phyloP scores from a whole-genome alignment of 2,888 invertebrate species.

The Nezara viridula region DNA sequence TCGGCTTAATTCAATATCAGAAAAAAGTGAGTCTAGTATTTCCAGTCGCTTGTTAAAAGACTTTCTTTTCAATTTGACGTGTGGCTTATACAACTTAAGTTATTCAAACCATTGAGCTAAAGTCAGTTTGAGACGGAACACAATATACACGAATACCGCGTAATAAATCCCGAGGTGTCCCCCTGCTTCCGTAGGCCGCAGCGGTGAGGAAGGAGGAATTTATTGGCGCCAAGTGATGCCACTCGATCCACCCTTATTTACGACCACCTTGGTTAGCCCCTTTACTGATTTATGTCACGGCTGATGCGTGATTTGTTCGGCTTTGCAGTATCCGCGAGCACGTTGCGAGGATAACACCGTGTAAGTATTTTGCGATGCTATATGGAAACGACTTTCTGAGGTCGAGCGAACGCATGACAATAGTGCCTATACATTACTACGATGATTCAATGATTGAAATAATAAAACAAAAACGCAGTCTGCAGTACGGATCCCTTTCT shows the following conservation, averaged over 20 bases:
- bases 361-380: background rate
- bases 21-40: too few species aligned
- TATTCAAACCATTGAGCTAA: background rate
- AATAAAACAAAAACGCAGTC: too few species aligned
- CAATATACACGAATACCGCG: background rate
- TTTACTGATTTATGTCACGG: background rate
- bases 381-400: background rate
- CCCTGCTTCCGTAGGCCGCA: background rate
- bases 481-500: too few species aligned
- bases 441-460: too few species aligned
- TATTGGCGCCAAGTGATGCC: background rate
- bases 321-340: background rate
- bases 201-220: slow-evolving; percentile 4
- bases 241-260: slow-evolving; percentile 3
- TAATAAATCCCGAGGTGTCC: background rate
- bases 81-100: too few species aligned
- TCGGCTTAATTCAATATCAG: too few species aligned
- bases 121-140: background rate
- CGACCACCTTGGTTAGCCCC: background rate
- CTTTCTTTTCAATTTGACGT: too few species aligned
- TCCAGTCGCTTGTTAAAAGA: too few species aligned
- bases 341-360: background rate
- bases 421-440: background rate
- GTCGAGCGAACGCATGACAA: too few species aligned
- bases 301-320: background rate